Evolutionary conservation across 2,797 vertebrate species (phyloP).

Genomic region (Lateolabrax maculatus): DNA sequence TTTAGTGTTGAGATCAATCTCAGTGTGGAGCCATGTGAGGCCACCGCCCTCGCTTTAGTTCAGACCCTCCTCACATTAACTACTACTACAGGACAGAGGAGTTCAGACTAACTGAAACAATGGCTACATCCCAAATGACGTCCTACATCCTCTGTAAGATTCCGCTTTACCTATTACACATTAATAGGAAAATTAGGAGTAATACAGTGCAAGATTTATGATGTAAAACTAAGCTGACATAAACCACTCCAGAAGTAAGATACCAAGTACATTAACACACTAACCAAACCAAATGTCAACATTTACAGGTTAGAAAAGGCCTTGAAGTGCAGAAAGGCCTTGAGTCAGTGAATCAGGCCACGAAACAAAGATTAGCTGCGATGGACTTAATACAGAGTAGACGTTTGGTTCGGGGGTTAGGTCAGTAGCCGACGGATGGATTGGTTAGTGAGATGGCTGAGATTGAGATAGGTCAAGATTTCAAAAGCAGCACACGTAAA

Average conservation of each 20-base stretch:
- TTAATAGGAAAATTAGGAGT: conserved; percentile 5
- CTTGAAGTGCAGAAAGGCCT: conserved; percentile 32
- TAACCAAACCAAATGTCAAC: conserved; percentile 17
- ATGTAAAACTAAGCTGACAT: background rate
- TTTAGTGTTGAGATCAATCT: conserved; percentile 50
- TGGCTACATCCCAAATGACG: conserved; percentile 39
- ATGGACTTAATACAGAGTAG: conserved; percentile 8
- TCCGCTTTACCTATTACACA: conserved; percentile 12
- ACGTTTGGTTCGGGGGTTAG: conserved; percentile 4
- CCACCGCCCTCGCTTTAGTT: conserved; percentile 34
- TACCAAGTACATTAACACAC: background rate
- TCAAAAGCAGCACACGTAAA: conserved; percentile 86
- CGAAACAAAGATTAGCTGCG: conserved; percentile 15
- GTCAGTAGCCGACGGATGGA: background rate
- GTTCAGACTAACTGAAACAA: conserved; percentile 34
- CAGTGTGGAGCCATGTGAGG: conserved; percentile 41
- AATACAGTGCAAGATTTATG: background rate
- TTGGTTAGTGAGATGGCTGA: conserved; percentile 10
- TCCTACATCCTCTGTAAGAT: conserved; percentile 34
- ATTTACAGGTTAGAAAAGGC: conserved; percentile 28
- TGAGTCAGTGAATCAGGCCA: conserved; percentile 6
- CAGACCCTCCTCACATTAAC: conserved; percentile 27
- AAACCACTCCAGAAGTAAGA: conserved; percentile 4
- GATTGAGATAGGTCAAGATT: conserved; percentile 24
- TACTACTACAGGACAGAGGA: conserved; percentile 7